Base-by-base conservation (phyloP, 2,113 vertebrate species). In the Prinia subflava region DNA sequence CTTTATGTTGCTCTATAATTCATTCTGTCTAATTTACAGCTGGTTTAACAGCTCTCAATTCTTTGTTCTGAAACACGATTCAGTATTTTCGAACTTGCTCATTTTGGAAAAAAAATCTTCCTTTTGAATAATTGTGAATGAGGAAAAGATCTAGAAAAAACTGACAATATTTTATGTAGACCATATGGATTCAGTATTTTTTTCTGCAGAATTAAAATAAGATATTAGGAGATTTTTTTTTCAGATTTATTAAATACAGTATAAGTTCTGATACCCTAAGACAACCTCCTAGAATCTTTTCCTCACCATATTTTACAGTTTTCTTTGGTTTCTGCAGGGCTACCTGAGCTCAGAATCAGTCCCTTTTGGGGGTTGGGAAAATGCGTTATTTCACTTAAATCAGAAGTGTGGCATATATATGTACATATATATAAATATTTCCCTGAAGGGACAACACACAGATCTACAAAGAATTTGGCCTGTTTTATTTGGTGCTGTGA, bases 331-430 rank as follows among this genome's bases (percentile, higher is more conserved):
- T 95, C 95, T 97, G 80, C 94, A 94, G 95, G 96, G 96, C 44
- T 96, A 97, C 98, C 98, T 98, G 96, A 98, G 97, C 97, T 98
- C 97, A 98, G 97, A 97, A 97, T 98, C 97, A 94, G 95, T 98
- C 97, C 96, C 95, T 90, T 69, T 12, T 90, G 52, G 28, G 79
- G 33, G 46, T 65, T 94, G 94, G 93, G 94, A 97, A 97, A 98
- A 97, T 94, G 93, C 71, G 24, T 97, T 95, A 79, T 98, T 98
- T 98, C 98, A 98, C 98, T 99, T 98, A 98, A 98, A 97, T 97
- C 96, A 97, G 97, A 98, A 97, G 96, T 92, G 76, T 97, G 95
- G 96, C 96, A 37, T 95, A 94, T 94, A 68, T 62, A 67, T 2
- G 1, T 77, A 25, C 13, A 9, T 42, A 33, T 31, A 11, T 42